Evolutionary conservation across 2,888 invertebrate genomes (phyloP), one percentile per base, ranked within the genome.

Genomic region (Orgyia antiqua): DNA sequence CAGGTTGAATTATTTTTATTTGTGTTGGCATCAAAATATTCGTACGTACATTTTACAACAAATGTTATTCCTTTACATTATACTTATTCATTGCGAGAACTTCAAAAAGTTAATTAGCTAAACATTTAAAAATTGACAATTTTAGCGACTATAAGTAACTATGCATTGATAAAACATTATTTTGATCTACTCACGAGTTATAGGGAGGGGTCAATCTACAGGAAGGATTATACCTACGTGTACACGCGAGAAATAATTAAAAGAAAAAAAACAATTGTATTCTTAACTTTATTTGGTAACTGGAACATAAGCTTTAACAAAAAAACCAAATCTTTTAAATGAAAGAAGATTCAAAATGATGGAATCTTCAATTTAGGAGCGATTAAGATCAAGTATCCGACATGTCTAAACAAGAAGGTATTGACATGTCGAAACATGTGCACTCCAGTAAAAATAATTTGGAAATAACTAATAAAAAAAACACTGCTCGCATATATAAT

Each of bases 41-140:
- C 65, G 70, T 73, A 76, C 60, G 15, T 76, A 75, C 74, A 80
- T 75, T 82, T 80, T 77, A 82, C 80, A 82, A 82, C 75, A 78
- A 77, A 77, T 78, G 70, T 79, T 70, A 68, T 63, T 63, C 68
- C 53, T 60, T 58, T 68, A 65, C 57, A 62, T 66, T 68, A 71
- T 66, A 68, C 65, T 70, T 76, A 73, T 52, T 70, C 63, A 74
- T 75, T 71, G 77, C 68, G 68, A 78, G 69, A 73, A 73, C 59
- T 63, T 57, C 55, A 58, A 66, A 74, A 72, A 48, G 38, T 69
- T 59, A 56, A 55, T 63, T 72, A 68, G 78, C 70, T 82, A 82
- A 73, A 78, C 63, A 73, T 79, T 79, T 77, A 70, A 68, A 79
- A 84, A 83, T 84, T 84, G 83, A 82, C 83, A 75, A 76, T 69